Percentiles rank a stretch among this genome's conserved stretches.
phyloP scores from a whole-genome alignment of 2,888 invertebrate genomes.

The Agelastica alni region DNA sequence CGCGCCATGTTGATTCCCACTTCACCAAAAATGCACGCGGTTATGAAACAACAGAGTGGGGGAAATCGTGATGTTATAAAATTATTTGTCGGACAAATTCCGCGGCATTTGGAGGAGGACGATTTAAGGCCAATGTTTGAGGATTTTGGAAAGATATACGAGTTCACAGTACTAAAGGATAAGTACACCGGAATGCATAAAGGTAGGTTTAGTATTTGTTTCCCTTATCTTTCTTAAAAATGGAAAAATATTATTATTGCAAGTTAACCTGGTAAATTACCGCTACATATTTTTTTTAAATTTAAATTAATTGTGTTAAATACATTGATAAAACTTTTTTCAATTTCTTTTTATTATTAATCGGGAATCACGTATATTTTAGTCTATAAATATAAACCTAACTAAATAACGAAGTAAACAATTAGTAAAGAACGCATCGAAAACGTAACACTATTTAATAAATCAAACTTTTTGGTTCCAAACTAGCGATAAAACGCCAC shows the following conservation, averaged over 20 bases:
- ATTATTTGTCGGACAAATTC: slow-evolving; percentile 92
- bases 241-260: background rate
- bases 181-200: slow-evolving; percentile 95
- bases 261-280: background rate
- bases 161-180: slow-evolving; percentile 92
- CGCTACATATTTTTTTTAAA: background rate
- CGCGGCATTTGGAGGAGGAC: slow-evolving; percentile 84
- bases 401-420: too few species aligned
- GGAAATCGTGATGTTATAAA: slow-evolving; percentile 67
- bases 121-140: slow-evolving; percentile 89
- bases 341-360: too few species aligned
- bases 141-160: slow-evolving; percentile 91
- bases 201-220: slow-evolving; percentile 66
- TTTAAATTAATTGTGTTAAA: background rate
- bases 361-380: too few species aligned
- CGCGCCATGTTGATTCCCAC: slow-evolving; percentile 57
- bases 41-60: slow-evolving; percentile 24
- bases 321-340: too few species aligned
- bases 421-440: too few species aligned
- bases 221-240: background rate
- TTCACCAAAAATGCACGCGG: slow-evolving; percentile 48
- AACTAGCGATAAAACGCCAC: slow-evolving; percentile 16
- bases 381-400: too few species aligned
- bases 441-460: too few species aligned
- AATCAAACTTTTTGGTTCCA: slow-evolving; percentile 15